Evolutionary conservation across 2,113 vertebrate genomes (phyloP), one percentile per base, ranked within the genome.

Genomic region (Ophiodon elongatus): DNA sequence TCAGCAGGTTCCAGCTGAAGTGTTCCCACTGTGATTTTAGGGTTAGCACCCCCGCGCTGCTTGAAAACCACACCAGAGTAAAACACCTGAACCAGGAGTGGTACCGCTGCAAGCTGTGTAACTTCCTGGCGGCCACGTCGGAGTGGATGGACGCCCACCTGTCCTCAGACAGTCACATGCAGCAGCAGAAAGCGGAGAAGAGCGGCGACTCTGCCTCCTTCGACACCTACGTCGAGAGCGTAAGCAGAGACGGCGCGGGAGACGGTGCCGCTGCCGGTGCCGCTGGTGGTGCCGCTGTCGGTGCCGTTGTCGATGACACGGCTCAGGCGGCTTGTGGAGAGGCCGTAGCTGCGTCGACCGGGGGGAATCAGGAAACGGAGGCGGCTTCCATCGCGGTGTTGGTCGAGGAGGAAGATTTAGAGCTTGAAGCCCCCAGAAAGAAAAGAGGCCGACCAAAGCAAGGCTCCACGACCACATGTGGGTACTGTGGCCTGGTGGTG

Each of bases 91-190:
- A 95, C 21, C 95, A 96, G 66, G 94, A 96, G 88, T 97, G 97
- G 92, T 97, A 96, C 79, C 96, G 96, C 50, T 99, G 98, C 89
- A 97, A 96, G 91, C 93, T 96, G 0, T 99, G 98, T 39, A 96
- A 97, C 86, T 96, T 98, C 54, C 97, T 97, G 83, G 96, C 97
- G 0, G 90, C 97, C 86, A 98, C 97, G 68, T 94, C 95, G 47
- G 96, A 97, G 82, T 97, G 96, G 77, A 99, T 99, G 98, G 95
- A 97, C 47, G 91, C 93, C 15, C 98, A 99, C 86, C 96, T 99
- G 80, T 96, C 94, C 71, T 96, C 97, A 70, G 96, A 96, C 52
- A 95, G 95, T 59, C 98, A 99, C 93, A 94, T 95, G 88, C 94
- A 97, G 93, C 82, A 69, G 33, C 95, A 96, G 73, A 96, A 95